Evolutionary conservation across 2,113 vertebrate genomes (phyloP).

Genomic region (Syngnathus typhle): DNA sequence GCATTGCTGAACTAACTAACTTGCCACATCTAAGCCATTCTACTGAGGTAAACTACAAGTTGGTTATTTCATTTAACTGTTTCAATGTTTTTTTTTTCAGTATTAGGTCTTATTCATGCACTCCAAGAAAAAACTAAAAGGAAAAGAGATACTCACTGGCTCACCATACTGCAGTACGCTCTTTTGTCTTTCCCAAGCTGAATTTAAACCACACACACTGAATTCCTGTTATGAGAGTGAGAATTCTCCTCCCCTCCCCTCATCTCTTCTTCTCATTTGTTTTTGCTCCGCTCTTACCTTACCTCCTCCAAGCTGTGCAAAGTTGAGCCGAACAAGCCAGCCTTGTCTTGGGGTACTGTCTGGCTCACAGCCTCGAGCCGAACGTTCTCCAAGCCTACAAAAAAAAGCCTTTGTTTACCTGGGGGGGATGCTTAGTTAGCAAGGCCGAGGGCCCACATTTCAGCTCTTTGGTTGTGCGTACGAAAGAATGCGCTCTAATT

Average conservation of each 20-base stretch:
- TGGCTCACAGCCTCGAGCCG: constrained; percentile 19
- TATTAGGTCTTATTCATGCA: not conserved
- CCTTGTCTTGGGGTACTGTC: constrained; percentile 54
- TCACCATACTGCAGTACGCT: constrained; percentile 74
- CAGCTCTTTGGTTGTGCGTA: constrained; percentile 8
- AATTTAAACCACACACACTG: constrained; percentile 31
- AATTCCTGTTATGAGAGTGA: constrained; percentile 42
- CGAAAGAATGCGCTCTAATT: constrained; percentile 39
- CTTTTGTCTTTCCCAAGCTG: constrained; percentile 4
- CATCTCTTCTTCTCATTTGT: constrained; percentile 11
- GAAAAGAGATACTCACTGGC: constrained; percentile 74
- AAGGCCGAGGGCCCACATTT: constrained; percentile 14
- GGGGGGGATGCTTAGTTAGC: constrained; percentile 3
- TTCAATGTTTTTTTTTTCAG: too few relatives aligned
- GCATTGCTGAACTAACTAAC: not conserved
- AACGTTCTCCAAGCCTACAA: constrained; percentile 17
- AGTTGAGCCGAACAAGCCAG: constrained; percentile 40
- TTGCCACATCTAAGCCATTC: not conserved
- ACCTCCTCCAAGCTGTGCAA: constrained; percentile 7
- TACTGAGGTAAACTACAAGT: not conserved
- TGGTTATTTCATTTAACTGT: not conserved
- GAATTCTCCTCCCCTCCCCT: constrained; percentile 17
- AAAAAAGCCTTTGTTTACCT: constrained; percentile 18
- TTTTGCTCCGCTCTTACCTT: not conserved
- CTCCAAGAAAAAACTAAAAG: constrained; percentile 13